A percentile compares a stretch with the other conserved stretches of the same genome.
phyloP scores from a whole-genome alignment of 2,113 vertebrate genomes.

The Mustela lutreola region DNA sequence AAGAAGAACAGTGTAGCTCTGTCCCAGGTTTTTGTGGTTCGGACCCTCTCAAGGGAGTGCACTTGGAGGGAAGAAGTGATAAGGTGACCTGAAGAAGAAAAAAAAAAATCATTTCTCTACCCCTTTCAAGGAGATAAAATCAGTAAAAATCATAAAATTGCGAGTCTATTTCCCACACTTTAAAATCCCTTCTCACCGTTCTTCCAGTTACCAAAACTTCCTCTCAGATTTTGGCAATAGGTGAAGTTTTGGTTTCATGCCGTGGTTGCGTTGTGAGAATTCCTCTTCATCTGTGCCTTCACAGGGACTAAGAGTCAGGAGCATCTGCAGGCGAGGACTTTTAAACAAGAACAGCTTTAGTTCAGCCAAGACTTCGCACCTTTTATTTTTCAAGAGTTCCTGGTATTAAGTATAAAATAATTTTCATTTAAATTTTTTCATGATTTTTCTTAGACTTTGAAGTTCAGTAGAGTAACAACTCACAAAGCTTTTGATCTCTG shows the following conservation, averaged over 20 bases:
- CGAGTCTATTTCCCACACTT: background rate
- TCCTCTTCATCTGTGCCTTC: background rate
- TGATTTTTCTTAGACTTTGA: slow-evolving; percentile 66
- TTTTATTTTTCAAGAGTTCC: slow-evolving; percentile 40
- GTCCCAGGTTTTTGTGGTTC: background rate
- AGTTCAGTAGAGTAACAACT: slow-evolving; percentile 64
- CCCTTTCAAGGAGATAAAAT: background rate
- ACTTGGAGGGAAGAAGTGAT: background rate
- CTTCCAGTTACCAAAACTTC: slow-evolving; percentile 26
- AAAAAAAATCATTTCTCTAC: background rate
- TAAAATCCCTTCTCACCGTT: background rate
- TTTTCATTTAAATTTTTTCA: slow-evolving; percentile 23
- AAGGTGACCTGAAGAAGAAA: background rate
- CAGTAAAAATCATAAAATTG: background rate
- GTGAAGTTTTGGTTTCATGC: background rate
- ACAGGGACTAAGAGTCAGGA: background rate
- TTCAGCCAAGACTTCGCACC: background rate
- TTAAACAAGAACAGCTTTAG: slow-evolving; percentile 27
- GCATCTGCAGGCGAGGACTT: background rate
- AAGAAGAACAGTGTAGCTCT: background rate
- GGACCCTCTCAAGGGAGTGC: background rate
- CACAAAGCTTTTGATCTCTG: slow-evolving; percentile 58
- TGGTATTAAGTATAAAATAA: slow-evolving; percentile 58
- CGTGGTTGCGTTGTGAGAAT: background rate
- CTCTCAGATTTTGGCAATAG: slow-evolving; percentile 4